Conservation (phyloP, 1,140 invertebrate genomes). For the Lethrus apterus region DNA sequence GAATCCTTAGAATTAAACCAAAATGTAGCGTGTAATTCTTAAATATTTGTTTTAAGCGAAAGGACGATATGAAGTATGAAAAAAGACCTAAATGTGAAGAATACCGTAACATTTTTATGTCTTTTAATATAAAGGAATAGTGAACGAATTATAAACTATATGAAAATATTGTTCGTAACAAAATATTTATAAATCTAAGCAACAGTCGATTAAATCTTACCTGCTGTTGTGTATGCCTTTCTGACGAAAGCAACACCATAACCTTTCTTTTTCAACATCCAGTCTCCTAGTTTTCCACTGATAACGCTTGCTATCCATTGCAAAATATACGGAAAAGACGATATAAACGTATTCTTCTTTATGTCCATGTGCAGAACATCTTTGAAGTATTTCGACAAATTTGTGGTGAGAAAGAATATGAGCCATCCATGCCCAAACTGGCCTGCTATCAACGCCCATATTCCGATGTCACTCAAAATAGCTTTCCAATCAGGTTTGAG, state of each 20-base stretch:
- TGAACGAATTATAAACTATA: too few relatives aligned
- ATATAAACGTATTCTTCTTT: constrained; percentile 5
- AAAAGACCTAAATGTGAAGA: too few relatives aligned
- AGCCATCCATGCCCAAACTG: constrained; percentile 7
- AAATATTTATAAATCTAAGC: too few relatives aligned
- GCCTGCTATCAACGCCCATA: constrained; percentile 6
- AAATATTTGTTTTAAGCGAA: too few relatives aligned
- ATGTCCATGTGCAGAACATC: constrained; percentile 15
- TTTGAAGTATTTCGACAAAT: constrained; percentile 13
- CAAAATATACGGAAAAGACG: constrained; percentile 9
- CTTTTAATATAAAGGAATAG: too few relatives aligned
- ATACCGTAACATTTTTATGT: too few relatives aligned
- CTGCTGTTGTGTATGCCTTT: constrained; percentile 13
- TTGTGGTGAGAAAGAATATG: constrained; percentile 9
- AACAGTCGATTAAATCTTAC: too few relatives aligned
- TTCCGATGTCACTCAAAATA: background rate
- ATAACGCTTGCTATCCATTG: constrained; percentile 8
- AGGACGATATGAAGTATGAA: too few relatives aligned
- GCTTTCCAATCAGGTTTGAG: background rate
- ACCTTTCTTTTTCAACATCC: constrained; percentile 11
- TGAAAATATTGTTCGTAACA: too few relatives aligned
- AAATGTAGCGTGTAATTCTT: too few relatives aligned
- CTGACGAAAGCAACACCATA: constrained; percentile 2
- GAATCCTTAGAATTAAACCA: too few relatives aligned
- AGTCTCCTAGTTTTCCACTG: constrained; percentile 3